Evolutionary conservation across 2,797 vertebrate species (phyloP), one percentile per base, ranked within the genome.

Genomic region (Ciconia nigra): DNA sequence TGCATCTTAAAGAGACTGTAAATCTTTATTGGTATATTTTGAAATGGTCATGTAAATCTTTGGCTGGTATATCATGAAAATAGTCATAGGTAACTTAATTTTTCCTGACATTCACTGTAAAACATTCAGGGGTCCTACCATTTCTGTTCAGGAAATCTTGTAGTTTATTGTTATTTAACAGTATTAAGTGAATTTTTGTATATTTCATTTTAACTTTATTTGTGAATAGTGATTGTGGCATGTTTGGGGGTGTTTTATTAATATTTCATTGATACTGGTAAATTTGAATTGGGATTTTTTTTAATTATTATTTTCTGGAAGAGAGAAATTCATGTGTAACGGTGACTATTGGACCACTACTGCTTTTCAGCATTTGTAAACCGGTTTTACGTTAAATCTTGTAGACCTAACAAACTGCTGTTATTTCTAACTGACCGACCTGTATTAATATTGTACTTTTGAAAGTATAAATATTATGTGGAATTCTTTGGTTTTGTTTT

Each of bases 181-280:
- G 99, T 99, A 99, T 99, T 99, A 99, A 98, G 98, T 99, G 97
- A 97, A 98, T 98, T 98, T 98, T 98, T 98, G 98, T 99, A 99
- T 99, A 98, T 99, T 99, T 98, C 98, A 98, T 98, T 99, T 99
- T 99, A 99, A 99, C 98, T 99, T 99, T 99, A 99, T 99, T 99
- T 98, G 99, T 99, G 98, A 99, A 99, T 98, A 98, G 98, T 99
- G 98, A 97, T 97, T 98, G 99, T 99, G 99, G 99, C 99, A 99
- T 99, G 99, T 99, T 99, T 98, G 98, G 98, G 98, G 98, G 98
- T 98, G 97, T 99, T 98, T 98, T 98, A 98, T 99, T 98, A 98
- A 98, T 99, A 98, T 98, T 98, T 98, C 97, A 97, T 98, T 71
- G 97, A 98, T 99, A 98, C 97, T 98, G 98, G 98, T 98, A 98